Evolutionary conservation across 2,797 vertebrate genomes (phyloP).

Genomic region (Parambassis ranga): DNA sequence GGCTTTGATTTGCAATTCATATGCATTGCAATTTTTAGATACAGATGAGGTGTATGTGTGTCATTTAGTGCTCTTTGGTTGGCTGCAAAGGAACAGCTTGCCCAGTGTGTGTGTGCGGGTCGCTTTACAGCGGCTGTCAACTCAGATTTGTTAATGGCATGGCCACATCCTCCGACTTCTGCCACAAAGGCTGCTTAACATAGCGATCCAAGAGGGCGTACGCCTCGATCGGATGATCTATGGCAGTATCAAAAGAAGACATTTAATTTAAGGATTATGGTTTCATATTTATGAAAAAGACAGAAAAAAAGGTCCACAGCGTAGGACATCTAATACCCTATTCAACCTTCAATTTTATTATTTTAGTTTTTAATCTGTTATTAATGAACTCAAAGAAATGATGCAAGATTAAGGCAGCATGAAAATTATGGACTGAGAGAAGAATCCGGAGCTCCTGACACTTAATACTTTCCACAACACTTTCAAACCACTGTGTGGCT

Average conservation of each 20-base stretch:
- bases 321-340: constrained; percentile 35
- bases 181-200: constrained; percentile 43
- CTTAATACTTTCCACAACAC: constrained; percentile 76
- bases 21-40: constrained; percentile 1
- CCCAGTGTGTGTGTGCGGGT: neutral
- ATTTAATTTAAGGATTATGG: constrained; percentile 45
- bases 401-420: constrained; percentile 65
- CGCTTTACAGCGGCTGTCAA: constrained; percentile 10
- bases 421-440: constrained; percentile 63
- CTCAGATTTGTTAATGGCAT: constrained; percentile 33
- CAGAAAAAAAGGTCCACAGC: constrained; percentile 30
- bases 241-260: constrained; percentile 47
- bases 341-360: constrained; percentile 27
- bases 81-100: neutral
- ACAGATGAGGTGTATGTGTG: neutral
- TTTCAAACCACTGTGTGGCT: constrained; percentile 51
- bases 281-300: constrained; percentile 67
- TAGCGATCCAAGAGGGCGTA: constrained; percentile 4
- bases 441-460: constrained; percentile 35
- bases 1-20: constrained; percentile 18
- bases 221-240: constrained; percentile 36
- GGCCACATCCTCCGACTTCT: constrained; percentile 17
- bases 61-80: neutral
- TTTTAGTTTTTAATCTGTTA: constrained; percentile 44
- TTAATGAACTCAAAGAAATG: constrained; percentile 59